Evolutionary conservation across 2,888 invertebrate genomes (phyloP), one percentile per base, ranked within the genome.

Genomic region (Sylvicola cinctus): DNA sequence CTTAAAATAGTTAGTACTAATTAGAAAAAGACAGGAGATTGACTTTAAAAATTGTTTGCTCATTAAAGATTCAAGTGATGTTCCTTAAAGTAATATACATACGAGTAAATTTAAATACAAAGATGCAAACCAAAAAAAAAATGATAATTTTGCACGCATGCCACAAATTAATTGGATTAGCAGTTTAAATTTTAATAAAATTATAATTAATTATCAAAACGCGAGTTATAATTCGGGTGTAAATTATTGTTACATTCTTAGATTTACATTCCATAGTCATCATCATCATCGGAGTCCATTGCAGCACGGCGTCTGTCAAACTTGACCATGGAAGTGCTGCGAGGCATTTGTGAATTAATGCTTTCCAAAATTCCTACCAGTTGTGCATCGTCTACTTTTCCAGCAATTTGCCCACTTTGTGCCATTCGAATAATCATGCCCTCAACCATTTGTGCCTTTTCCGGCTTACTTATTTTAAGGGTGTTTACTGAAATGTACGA

Each of bases 381-480:
- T 50, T 88, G 84, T 39, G 74, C 67, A 56, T 93, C 93, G 31
- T 76, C 73, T 38, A 93, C 70, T 63, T 77, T 85, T 28, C 70
- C 72, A 37, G 69, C 66, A 35, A 93, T 65, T 54, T 88, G 87
- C n/a, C 93, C 91, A 49, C 70, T 69, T 50, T 87, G 81, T 8
- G 84, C 91, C 93, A 96, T 95, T 49, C 78, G 74, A 39, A 93
- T 68, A 44, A 98, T 70, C 77, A 95, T 83, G 43, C 76, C 75
- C 64, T 98, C 95, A 36, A 96, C 78, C 76, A 87, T 79, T 51
- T 73, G 71, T 7, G 87, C 96, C 55, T 95, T 96, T 49, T 95
- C 96, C 31, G 96, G 96, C 59, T 90, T 93, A 42, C 90, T 87
- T 32, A 91, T 62, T 51, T 81, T 80, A 39, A 98, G 66, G 34